Conservation (phyloP, 2,797 vertebrate species). For the Tympanoctomys barrerae region DNA sequence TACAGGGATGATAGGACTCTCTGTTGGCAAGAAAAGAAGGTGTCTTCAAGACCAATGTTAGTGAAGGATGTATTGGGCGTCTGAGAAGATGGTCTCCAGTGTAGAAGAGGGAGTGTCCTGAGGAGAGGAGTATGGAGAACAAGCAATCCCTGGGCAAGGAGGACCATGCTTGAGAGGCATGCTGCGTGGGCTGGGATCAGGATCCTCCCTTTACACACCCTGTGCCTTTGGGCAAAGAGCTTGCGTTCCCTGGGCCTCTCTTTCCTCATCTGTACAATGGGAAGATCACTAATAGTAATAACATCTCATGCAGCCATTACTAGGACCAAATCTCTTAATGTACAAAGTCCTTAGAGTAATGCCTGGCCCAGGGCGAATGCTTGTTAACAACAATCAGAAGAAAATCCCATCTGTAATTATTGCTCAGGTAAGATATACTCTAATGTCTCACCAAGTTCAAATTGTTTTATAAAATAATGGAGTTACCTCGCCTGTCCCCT, state of each 20-base stretch:
- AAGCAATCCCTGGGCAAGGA: neutral
- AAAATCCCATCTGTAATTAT: neutral
- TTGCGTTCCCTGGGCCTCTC: neutral
- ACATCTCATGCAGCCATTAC: neutral
- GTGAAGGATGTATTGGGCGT: neutral
- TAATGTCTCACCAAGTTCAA: neutral
- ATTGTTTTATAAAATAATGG: neutral
- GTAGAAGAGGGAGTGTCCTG: neutral
- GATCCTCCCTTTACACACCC: neutral
- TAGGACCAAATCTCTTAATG: neutral
- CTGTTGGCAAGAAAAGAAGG: neutral
- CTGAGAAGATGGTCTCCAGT: neutral
- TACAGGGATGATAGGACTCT: neutral
- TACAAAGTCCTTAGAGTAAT: neutral
- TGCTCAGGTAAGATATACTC: neutral
- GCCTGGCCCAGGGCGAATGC: neutral
- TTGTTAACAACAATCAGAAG: neutral
- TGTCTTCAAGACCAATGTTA: neutral
- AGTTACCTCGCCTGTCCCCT: too few relatives aligned
- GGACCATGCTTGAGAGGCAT: neutral
- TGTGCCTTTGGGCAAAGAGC: neutral
- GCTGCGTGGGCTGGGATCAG: neutral
- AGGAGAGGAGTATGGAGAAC: neutral
- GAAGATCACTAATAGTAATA: neutral
- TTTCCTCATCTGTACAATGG: neutral